Base-by-base conservation (phyloP, 2,797 vertebrate species). In the Sebastolobus alascanus region DNA sequence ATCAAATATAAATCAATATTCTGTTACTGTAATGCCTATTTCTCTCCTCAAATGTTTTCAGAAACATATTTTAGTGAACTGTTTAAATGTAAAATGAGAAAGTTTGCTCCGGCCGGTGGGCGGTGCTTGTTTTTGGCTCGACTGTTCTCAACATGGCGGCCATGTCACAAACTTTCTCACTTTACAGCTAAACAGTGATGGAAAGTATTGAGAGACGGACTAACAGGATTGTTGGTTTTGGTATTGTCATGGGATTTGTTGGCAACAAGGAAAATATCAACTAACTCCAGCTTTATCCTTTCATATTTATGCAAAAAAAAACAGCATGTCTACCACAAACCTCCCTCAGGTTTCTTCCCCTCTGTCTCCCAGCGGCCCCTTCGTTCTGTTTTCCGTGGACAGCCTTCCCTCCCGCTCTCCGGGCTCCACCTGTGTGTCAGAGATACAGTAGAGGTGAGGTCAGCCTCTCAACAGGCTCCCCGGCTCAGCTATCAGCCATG, bases 401-500 rank as follows among this genome's bases (percentile, higher is more conserved):
- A 20, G 14, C 22, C 55, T 0, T 8, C 67, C 11, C 14, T 22
- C 29, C 27, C 38, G 2, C 55, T 59, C 46, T 8, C 8, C 11
- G 1, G 12, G 27, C 8, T 58, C 55, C 75, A 63, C 52, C 68
- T 56, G 68, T 25, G 68, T 20, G 75, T 68, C 68, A 38, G 54
- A 73, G 61, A 74, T 56, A n/a, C 50, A 52, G 50, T 52, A 55
- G 64, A 77, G 70, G 37, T 68, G 71, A 81, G 73, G 58, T 59
- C 59, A 55, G 14, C 65, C 66, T 83, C 59, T 66, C 66, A 11
- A 29, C 10, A 6, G n/a, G 50, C 52, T 27, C 33, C 66, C 64
- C 55, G 2, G 79, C 46, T 18, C 71, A 0, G 27, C 66, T 25
- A 76, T 89, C 78, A 77, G 79, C 72, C 74, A 27, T 31, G 31